A percentile compares a stretch with the other conserved stretches of the same genome.
Conservation (phyloP, 2,113 vertebrate species). For the Phyllopteryx taeniolatus region DNA sequence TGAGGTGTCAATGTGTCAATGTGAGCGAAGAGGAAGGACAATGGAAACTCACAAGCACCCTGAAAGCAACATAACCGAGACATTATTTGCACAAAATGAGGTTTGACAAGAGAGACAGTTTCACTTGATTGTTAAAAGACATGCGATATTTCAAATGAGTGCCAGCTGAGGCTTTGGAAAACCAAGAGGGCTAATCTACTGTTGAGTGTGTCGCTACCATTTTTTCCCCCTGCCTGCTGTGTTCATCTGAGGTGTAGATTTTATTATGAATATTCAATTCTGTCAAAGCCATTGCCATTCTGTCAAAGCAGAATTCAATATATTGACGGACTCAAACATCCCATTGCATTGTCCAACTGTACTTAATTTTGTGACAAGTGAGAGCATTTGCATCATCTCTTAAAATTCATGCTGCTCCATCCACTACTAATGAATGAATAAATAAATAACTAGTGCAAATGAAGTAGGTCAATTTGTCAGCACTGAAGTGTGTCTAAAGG, state of each 20-base stretch:
- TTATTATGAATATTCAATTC: not conserved
- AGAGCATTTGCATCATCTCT: not conserved
- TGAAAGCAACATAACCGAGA: not conserved
- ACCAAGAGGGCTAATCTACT: not conserved
- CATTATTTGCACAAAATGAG: slow-evolving; percentile 4
- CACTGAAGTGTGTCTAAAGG: not conserved
- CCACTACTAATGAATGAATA: not conserved
- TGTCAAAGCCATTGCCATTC: no score
- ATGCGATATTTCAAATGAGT: not conserved
- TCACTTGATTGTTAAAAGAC: slow-evolving; percentile 1
- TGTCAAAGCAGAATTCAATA: no score
- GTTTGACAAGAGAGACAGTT: slow-evolving; percentile 2
- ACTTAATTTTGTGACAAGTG: not conserved
- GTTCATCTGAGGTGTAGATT: not conserved
- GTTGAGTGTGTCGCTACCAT: not conserved
- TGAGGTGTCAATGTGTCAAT: not conserved
- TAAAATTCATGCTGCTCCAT: not conserved
- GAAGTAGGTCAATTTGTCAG: slow-evolving; percentile 1
- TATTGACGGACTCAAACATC: not conserved
- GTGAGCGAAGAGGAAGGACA: not conserved
- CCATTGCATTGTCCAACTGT: not conserved
- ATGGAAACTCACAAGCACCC: not conserved
- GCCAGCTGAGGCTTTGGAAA: not conserved
- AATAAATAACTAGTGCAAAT: not conserved
- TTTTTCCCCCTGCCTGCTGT: not conserved